Evolutionary conservation across 2,888 invertebrate species (phyloP).

Genomic region (Acleris literana): DNA sequence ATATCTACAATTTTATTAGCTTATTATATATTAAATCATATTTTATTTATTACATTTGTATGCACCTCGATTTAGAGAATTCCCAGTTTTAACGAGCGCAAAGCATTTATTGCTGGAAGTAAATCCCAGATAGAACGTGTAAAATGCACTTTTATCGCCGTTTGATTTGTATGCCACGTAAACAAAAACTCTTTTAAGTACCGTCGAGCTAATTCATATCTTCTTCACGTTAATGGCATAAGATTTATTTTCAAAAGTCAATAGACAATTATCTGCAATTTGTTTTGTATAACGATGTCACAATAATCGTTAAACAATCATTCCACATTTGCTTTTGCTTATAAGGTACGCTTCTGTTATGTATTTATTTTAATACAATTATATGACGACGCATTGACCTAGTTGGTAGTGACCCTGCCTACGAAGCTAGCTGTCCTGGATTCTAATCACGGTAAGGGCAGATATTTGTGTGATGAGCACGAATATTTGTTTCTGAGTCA

Average conservation of each 20-base stretch:
- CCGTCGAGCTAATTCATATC: not conserved
- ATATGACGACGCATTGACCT: too few relatives aligned
- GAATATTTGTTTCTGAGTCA: too few relatives aligned
- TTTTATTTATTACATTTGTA: not conserved
- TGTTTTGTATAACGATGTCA: not conserved
- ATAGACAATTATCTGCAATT: not conserved
- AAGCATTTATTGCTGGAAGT: constrained; percentile 69
- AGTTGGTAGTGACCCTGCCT: too few relatives aligned
- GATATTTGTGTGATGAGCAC: too few relatives aligned
- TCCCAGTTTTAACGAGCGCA: constrained; percentile 54
- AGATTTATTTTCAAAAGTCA: not conserved
- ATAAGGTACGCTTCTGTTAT: too few relatives aligned
- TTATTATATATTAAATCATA: too few relatives aligned
- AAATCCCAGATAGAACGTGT: constrained; percentile 69
- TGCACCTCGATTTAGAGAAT: not conserved
- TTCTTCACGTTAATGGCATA: not conserved
- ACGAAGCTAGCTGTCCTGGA: too few relatives aligned
- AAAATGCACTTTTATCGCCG: constrained; percentile 67
- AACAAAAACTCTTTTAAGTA: constrained; percentile 45
- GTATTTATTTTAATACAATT: too few relatives aligned
- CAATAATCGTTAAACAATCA: too few relatives aligned
- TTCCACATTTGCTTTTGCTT: too few relatives aligned
- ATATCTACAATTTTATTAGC: too few relatives aligned
- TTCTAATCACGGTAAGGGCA: too few relatives aligned
- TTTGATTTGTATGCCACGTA: constrained; percentile 69